These are phyloP conservation scores for Eumaeus atala DNA, from an alignment of 1,140 invertebrate genomes.

Conservation along the genomic window DNA sequence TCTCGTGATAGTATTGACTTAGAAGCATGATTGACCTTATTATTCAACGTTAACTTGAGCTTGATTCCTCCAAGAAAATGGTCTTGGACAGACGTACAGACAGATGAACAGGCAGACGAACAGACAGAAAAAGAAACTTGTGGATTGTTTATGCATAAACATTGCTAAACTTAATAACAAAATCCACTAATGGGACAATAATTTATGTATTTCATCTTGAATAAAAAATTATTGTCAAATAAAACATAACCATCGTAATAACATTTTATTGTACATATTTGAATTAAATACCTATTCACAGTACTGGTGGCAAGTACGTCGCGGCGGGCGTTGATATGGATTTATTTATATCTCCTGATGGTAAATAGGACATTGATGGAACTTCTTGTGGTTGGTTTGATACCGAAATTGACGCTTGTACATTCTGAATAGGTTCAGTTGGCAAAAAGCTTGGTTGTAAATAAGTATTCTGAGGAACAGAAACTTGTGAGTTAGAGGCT, in stretches of 20 bases:
- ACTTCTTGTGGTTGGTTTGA: conserved; percentile 4
- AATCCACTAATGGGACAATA: too few species aligned
- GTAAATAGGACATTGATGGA: conserved; percentile 24
- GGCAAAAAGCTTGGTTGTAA: conserved; percentile 23
- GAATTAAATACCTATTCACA: conserved; percentile 4
- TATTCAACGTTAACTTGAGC: too few species aligned
- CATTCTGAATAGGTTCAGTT: conserved; percentile 15
- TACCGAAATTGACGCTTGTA: conserved; percentile 5
- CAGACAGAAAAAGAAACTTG: too few species aligned
- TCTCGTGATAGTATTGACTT: too few species aligned
- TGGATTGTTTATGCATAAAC: too few species aligned
- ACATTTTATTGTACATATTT: neutral
- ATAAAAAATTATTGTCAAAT: too few species aligned
- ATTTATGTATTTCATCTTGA: too few species aligned
- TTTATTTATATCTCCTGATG: conserved; percentile 17
- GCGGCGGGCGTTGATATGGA: conserved; percentile 5
- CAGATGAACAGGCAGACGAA: too few species aligned
- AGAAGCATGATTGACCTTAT: too few species aligned
- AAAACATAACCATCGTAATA: neutral
- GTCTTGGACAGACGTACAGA: too few species aligned
- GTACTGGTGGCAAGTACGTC: conserved; percentile 29
- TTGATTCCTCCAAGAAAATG: too few species aligned
- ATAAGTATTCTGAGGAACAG: conserved; percentile 21
- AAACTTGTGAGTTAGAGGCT: neutral
- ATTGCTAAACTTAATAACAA: too few species aligned